Evolutionary conservation across 2,113 vertebrate genomes (phyloP).

Genomic region (Dasyornis broadbenti): DNA sequence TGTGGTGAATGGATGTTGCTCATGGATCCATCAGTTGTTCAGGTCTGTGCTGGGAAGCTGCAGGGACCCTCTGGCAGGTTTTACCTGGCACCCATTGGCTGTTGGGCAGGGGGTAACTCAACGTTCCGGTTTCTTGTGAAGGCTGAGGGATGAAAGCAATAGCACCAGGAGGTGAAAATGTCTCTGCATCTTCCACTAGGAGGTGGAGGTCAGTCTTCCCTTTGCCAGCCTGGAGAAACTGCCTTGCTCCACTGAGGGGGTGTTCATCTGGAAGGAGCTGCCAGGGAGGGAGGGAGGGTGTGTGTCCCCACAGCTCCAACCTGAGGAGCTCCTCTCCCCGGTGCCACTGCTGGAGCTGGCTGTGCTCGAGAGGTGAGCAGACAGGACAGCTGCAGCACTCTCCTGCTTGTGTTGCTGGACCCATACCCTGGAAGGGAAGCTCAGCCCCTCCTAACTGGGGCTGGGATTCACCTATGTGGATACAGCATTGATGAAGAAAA

Average conservation of each 20-base stretch:
- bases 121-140: background rate
- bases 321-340: background rate
- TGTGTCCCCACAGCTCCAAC: accelerated
- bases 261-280: background rate
- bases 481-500: background rate
- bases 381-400: background rate
- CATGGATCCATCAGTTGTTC: background rate
- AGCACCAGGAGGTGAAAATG: background rate
- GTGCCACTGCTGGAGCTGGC: background rate
- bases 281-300: background rate
- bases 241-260: accelerated
- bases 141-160: background rate
- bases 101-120: background rate
- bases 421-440: background rate
- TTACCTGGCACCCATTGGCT: background rate
- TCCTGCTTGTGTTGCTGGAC: background rate
- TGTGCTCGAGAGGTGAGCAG: background rate
- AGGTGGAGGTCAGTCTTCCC: background rate
- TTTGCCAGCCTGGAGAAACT: background rate
- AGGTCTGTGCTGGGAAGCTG: background rate
- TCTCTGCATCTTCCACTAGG: too few relatives aligned
- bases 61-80: background rate
- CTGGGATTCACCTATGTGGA: background rate
- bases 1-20: background rate
- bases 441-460: background rate